Percentiles rank a stretch among this genome's conserved stretches.
Conservation (phyloP, 2,113 vertebrate species). For the Ceuthmochares aereus region DNA sequence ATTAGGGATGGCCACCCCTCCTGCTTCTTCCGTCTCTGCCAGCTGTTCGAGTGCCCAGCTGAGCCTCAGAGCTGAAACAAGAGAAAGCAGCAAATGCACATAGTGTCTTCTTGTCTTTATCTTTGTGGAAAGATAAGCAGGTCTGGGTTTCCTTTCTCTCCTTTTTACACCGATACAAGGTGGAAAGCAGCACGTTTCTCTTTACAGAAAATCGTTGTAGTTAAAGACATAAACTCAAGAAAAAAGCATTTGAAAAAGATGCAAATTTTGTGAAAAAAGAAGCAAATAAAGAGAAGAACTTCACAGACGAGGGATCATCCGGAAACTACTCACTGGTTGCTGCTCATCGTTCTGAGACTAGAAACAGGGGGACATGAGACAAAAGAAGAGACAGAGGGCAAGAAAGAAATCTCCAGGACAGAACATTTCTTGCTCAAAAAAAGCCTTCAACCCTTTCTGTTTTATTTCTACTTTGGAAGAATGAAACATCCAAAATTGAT, state of each 20-base stretch:
- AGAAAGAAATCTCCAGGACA: background rate
- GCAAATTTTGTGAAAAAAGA: background rate
- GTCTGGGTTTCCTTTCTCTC: background rate
- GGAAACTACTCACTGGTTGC: background rate
- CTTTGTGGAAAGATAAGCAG: background rate
- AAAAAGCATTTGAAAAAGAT: background rate
- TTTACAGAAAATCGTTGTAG: background rate
- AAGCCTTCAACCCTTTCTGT: background rate
- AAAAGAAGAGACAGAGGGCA: background rate
- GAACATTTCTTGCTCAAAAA: background rate
- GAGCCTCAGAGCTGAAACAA: background rate
- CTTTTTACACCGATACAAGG: background rate
- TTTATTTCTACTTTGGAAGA: conserved; percentile 19
- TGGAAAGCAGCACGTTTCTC: background rate
- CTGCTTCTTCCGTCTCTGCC: background rate
- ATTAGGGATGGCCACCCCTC: background rate
- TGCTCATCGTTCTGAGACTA: background rate
- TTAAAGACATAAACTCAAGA: background rate
- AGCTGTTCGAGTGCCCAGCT: background rate
- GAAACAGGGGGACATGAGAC: background rate
- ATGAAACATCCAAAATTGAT: background rate
- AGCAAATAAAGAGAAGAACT: background rate
- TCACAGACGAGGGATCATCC: background rate
- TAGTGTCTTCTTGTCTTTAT: background rate
- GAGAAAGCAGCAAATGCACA: background rate